phyloP scores from a whole-genome alignment of 2,113 vertebrate species.

The Cyanoramphus novaezelandiae region DNA sequence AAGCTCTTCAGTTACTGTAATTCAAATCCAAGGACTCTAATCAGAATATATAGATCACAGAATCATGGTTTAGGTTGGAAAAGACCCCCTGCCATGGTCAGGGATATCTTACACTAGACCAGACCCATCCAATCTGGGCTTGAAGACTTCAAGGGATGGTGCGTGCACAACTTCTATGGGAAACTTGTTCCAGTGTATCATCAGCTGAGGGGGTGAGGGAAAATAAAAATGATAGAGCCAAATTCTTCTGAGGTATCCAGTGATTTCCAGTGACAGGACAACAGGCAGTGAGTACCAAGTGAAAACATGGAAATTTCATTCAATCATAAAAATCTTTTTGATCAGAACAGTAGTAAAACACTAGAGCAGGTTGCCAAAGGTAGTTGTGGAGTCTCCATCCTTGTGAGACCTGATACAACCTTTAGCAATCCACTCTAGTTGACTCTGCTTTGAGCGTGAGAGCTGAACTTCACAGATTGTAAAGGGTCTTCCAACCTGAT shows the following conservation, averaged over 20 bases:
- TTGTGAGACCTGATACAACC: not conserved
- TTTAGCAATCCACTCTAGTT: not conserved
- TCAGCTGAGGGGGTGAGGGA: accelerated
- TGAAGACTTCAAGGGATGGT: not conserved
- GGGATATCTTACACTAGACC: not conserved
- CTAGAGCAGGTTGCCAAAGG: not conserved
- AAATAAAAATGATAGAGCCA: not conserved
- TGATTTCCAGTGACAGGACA: not conserved
- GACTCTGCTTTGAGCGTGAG: not conserved
- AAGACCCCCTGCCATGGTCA: not conserved
- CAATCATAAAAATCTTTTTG: not conserved
- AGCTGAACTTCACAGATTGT: not conserved
- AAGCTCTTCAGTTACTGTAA: not conserved
- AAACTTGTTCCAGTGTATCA: not conserved
- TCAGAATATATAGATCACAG: not conserved
- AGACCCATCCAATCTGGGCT: not conserved
- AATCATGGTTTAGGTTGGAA: not conserved
- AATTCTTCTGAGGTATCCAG: not conserved
- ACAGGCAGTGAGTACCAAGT: not conserved
- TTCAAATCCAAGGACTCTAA: not conserved
- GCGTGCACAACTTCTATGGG: not conserved
- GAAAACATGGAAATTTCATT: not conserved
- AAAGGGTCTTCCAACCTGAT: not conserved
- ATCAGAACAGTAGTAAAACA: not conserved
- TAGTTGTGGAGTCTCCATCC: not conserved